Percentiles rank a stretch among this genome's conserved stretches.
phyloP scores from a whole-genome alignment of 2,113 vertebrate genomes.

The Scatophagus argus region DNA sequence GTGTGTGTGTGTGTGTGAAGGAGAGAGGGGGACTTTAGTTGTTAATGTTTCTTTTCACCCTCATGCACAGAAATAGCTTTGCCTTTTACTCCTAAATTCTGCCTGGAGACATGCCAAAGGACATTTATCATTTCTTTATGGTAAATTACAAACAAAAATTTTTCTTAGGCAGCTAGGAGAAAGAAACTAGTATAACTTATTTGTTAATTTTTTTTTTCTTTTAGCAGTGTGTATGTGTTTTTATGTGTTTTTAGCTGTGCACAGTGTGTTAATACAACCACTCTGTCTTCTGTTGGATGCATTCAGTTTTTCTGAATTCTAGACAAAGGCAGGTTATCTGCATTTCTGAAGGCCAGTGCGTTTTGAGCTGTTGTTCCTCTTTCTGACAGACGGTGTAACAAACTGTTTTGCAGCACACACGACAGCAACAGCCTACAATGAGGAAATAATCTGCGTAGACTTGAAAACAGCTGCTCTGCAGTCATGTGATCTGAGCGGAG shows the following conservation, averaged over 20 bases:
- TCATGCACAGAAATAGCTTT: slow-evolving; percentile 76
- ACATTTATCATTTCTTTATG: slow-evolving; percentile 66
- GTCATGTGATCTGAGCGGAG: slow-evolving; percentile 63
- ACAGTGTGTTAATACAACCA: slow-evolving; percentile 8
- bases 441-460: slow-evolving; percentile 49
- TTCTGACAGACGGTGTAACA: slow-evolving; percentile 25
- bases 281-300: background rate
- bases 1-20: slow-evolving; percentile 15
- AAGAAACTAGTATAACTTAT: slow-evolving; percentile 11
- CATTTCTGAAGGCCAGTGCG: slow-evolving; percentile 6
- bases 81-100: slow-evolving; percentile 65
- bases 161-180: slow-evolving; percentile 22
- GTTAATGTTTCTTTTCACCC: slow-evolving; percentile 76
- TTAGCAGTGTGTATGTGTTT: background rate
- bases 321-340: slow-evolving; percentile 44
- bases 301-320: background rate
- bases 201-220: slow-evolving; percentile 23
- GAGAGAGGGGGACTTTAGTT: slow-evolving; percentile 49
- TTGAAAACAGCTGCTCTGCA: slow-evolving; percentile 57
- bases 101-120: slow-evolving; percentile 64
- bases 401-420: slow-evolving; percentile 23
- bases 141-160: slow-evolving; percentile 52
- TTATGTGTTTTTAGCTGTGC: slow-evolving; percentile 23
- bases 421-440: background rate
- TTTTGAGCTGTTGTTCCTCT: slow-evolving; percentile 14